Evolutionary conservation across 2,797 vertebrate genomes (phyloP).

Genomic region (Microcaecilia unicolor): DNA sequence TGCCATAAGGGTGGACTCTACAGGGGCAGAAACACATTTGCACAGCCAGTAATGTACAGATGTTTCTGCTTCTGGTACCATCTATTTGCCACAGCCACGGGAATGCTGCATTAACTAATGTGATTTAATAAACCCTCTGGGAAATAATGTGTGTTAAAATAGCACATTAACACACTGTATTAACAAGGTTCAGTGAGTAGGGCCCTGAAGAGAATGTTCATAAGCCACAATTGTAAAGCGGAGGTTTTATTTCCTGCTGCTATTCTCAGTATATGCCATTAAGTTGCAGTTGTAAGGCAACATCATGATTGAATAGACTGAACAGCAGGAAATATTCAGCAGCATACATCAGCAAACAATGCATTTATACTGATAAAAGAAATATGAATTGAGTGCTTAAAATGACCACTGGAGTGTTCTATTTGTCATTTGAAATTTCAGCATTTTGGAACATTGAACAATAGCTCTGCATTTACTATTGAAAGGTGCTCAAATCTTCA

Average conservation of each 20-base stretch:
- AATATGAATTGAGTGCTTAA: background rate
- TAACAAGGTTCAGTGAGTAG: too few species aligned
- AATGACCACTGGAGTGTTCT: background rate
- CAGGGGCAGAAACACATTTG: too few species aligned
- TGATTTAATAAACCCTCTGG: too few species aligned
- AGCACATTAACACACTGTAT: too few species aligned
- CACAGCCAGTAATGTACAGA: too few species aligned
- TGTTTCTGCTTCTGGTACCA: too few species aligned
- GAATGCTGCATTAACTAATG: too few species aligned
- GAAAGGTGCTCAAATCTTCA: background rate
- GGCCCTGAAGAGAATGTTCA: background rate
- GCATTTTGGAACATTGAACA: background rate
- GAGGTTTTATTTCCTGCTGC: background rate
- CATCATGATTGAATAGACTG: background rate
- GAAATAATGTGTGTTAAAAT: too few species aligned
- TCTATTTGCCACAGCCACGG: too few species aligned
- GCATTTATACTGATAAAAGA: background rate
- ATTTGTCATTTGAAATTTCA: background rate
- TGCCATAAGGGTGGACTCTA: too few species aligned
- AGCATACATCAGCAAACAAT: background rate
- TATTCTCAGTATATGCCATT: background rate
- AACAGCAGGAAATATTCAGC: background rate
- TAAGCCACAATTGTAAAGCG: too few species aligned
- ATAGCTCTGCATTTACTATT: background rate
- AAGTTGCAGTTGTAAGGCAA: conserved; percentile 1